Conservation (phyloP, 2,797 vertebrate genomes). For the Clarias pachynema region DNA sequence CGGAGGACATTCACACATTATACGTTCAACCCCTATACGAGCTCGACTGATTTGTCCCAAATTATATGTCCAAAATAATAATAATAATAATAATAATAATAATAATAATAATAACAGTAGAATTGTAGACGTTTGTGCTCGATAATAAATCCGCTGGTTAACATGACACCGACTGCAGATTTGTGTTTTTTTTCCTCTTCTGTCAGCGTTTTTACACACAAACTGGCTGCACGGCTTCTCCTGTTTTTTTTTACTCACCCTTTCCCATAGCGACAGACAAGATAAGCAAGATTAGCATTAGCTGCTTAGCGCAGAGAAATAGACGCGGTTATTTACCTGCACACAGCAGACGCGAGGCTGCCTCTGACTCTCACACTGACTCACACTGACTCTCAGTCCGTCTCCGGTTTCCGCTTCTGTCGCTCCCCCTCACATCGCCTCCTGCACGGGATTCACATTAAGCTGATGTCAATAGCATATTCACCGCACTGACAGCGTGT, state of each 20-base stretch:
- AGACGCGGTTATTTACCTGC: slow-evolving; percentile 66
- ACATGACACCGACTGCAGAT: not conserved
- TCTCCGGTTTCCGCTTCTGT: slow-evolving; percentile 17
- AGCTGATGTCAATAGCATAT: slow-evolving; percentile 10
- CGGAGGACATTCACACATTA: not conserved
- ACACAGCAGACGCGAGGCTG: slow-evolving; percentile 16
- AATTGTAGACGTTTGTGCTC: not conserved
- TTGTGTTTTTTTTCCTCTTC: not conserved
- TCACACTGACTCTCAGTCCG: not conserved
- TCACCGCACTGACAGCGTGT: not conserved
- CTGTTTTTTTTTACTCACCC: no score
- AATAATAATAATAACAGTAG: not conserved
- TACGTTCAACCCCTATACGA: not conserved
- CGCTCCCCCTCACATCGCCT: slow-evolving; percentile 57
- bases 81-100: no score
- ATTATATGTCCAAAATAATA: not conserved
- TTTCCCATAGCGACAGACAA: not conserved
- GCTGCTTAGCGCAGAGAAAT: slow-evolving; percentile 42
- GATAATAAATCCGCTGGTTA: not conserved
- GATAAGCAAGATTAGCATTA: slow-evolving; percentile 44
- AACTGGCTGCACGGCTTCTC: not conserved
- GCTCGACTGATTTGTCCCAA: not conserved
- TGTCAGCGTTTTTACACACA: not conserved
- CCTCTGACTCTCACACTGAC: not conserved
- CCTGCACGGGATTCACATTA: slow-evolving; percentile 5